phyloP scores from a whole-genome alignment of 2,113 vertebrate genomes.

The Stegostoma tigrinum region DNA sequence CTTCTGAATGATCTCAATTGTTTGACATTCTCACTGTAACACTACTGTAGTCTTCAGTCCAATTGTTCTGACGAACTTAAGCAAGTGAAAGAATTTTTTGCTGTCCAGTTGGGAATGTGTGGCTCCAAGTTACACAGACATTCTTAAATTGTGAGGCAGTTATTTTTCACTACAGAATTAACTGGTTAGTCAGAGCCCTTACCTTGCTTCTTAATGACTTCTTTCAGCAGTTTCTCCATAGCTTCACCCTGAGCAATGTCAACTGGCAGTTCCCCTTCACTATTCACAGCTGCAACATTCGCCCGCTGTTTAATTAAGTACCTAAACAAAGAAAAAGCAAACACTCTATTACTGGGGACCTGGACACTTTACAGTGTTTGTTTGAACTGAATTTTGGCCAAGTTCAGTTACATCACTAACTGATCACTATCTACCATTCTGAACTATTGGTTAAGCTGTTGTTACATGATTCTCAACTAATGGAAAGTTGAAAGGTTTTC shows the following conservation, averaged over 20 bases:
- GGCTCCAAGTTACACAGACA: not conserved
- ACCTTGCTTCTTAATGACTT: slow-evolving; percentile 71
- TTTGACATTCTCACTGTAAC: not conserved
- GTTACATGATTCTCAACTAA: not conserved
- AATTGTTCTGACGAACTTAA: not conserved
- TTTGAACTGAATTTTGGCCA: not conserved
- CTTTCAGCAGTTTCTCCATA: slow-evolving; percentile 65
- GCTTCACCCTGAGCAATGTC: slow-evolving; percentile 66
- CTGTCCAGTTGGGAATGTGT: not conserved
- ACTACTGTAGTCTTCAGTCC: not conserved
- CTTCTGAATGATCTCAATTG: not conserved
- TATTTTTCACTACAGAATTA: not conserved
- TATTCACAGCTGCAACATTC: slow-evolving; percentile 63
- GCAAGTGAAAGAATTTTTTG: not conserved
- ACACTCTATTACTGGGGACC: not conserved
- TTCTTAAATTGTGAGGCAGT: not conserved
- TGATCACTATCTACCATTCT: not conserved
- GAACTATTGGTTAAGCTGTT: not conserved
- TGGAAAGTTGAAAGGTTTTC: not conserved
- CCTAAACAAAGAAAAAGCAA: slow-evolving; percentile 43
- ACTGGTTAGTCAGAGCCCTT: not conserved
- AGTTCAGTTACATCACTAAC: not conserved
- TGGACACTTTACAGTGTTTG: not conserved
- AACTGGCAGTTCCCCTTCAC: slow-evolving; percentile 68
- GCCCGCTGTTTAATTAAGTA: slow-evolving; percentile 66